Evolutionary conservation across 2,888 invertebrate genomes (phyloP).

Genomic region (Helleia helle): DNA sequence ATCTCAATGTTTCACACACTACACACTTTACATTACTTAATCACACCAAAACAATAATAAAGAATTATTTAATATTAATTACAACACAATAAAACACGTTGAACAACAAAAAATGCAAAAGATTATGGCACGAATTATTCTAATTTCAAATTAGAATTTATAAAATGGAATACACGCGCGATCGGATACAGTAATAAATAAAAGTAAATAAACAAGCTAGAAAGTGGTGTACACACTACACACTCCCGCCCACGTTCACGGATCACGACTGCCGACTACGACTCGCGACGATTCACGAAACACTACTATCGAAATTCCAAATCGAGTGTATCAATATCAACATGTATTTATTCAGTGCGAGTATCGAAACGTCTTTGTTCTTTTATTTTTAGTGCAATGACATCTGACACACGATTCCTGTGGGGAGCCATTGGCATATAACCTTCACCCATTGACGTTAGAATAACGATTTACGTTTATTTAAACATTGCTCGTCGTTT

Average conservation of each 20-base stretch:
- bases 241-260: slow-evolving; percentile 15
- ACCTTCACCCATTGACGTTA: neutral
- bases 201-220: slow-evolving; percentile 12
- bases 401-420: slow-evolving; percentile 32
- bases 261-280: slow-evolving; percentile 20
- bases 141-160: neutral
- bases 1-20: neutral
- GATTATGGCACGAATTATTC: neutral
- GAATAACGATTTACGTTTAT: too few species aligned
- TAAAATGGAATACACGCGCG: neutral
- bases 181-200: neutral
- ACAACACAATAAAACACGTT: too few species aligned
- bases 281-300: slow-evolving; percentile 6
- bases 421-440: slow-evolving; percentile 11
- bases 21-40: neutral
- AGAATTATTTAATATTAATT: too few species aligned
- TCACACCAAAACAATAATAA: neutral
- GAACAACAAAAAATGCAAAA: neutral
- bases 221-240: neutral
- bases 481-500: too few species aligned
- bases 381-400: slow-evolving; percentile 47
- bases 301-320: slow-evolving; percentile 35
- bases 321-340: slow-evolving; percentile 20
- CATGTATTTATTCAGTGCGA: slow-evolving; percentile 45
- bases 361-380: slow-evolving; percentile 44